These are phyloP conservation scores for Bufotes viridis DNA, from an alignment of 2,797 vertebrate genomes.

Conservation along the genomic window DNA sequence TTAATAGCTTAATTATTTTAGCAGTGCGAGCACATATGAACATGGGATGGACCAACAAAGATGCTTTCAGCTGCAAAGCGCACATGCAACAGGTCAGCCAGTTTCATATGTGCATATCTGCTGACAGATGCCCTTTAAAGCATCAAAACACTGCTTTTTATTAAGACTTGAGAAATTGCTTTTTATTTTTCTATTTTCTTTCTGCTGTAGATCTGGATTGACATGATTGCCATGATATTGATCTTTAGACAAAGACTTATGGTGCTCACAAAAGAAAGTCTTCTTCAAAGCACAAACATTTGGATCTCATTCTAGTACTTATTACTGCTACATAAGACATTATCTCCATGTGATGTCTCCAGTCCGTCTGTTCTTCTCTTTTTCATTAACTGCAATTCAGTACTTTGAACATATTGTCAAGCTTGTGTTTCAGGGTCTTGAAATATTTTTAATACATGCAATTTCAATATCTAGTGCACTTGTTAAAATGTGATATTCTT, in stretches of 20 bases:
- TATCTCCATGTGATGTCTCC: slow-evolving; percentile 1
- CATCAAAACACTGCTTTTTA: neutral
- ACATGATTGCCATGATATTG: neutral
- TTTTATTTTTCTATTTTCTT: neutral
- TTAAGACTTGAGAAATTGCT: slow-evolving; percentile 21
- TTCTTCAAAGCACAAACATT: slow-evolving; percentile 1
- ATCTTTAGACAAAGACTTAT: neutral
- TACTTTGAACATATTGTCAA: neutral
- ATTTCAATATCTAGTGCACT: neutral
- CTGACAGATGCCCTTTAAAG: too few relatives aligned
- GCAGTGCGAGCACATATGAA: too few relatives aligned
- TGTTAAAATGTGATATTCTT: neutral
- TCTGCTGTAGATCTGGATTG: neutral
- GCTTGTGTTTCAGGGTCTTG: neutral
- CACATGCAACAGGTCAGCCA: too few relatives aligned
- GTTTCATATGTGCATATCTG: too few relatives aligned
- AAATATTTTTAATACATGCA: neutral
- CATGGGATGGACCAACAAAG: too few relatives aligned
- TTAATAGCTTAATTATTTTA: too few relatives aligned
- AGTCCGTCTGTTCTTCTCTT: neutral
- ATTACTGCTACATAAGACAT: neutral
- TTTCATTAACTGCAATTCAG: neutral
- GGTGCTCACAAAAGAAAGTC: neutral
- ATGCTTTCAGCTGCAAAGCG: too few relatives aligned
- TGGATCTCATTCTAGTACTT: neutral